These are phyloP conservation scores for Brenthis daphne DNA, from an alignment of 2,888 invertebrate species.

Conservation along the genomic window DNA sequence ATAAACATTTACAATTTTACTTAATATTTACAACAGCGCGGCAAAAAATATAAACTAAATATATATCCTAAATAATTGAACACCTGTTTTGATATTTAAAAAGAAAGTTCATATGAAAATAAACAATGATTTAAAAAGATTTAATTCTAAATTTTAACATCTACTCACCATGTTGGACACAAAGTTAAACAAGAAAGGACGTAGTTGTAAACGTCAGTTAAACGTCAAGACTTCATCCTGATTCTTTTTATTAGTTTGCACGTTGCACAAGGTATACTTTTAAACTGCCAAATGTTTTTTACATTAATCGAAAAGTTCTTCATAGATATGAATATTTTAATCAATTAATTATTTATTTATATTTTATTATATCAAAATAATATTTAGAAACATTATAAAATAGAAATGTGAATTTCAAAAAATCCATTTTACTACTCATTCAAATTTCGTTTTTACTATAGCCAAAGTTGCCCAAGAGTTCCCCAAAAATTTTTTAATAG, in stretches of 20 bases:
- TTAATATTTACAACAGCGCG: not conserved
- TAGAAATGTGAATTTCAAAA: too few relatives aligned
- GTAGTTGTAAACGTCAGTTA: constrained; percentile 29
- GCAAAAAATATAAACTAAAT: not conserved
- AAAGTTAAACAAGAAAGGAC: constrained; percentile 66
- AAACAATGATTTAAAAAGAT: constrained; percentile 59
- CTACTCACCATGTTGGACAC: constrained; percentile 77
- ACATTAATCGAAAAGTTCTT: not conserved
- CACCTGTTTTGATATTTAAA: not conserved
- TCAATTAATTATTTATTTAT: too few relatives aligned
- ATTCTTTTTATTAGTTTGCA: not conserved
- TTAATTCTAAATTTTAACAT: constrained; percentile 43
- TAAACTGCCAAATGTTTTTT: not conserved
- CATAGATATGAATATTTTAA: too few relatives aligned
- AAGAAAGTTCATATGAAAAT: not conserved
- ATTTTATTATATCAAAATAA: too few relatives aligned
- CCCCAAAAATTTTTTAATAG: too few relatives aligned
- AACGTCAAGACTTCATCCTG: constrained; percentile 20
- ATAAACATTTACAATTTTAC: constrained; percentile 8
- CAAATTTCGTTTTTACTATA: too few relatives aligned
- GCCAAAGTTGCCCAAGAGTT: too few relatives aligned
- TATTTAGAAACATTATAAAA: too few relatives aligned
- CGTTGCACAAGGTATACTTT: not conserved
- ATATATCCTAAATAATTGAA: not conserved
- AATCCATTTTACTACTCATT: too few relatives aligned